phyloP scores from a whole-genome alignment of 2,888 invertebrate species.

The Drosophila parthenogenetica region DNA sequence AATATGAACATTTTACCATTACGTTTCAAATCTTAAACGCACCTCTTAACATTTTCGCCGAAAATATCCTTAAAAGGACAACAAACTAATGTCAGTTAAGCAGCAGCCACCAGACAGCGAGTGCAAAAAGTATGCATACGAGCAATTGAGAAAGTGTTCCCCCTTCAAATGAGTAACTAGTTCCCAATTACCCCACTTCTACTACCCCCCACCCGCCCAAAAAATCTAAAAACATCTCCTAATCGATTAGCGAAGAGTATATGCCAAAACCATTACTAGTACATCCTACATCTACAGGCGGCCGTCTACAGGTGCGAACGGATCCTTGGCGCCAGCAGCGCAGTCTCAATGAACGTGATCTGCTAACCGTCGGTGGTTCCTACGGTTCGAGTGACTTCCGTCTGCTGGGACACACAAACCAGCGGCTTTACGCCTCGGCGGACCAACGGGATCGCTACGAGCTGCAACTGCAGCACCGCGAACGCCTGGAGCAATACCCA shows the following conservation, averaged over 20 bases:
- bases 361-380: constrained; percentile 75
- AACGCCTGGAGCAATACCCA: constrained; percentile 82
- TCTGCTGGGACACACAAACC: constrained; percentile 77
- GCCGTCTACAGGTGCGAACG: constrained; percentile 78
- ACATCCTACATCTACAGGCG: constrained; percentile 76
- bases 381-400: constrained; percentile 76
- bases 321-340: constrained; percentile 83
- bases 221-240: not conserved
- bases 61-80: constrained; percentile 67
- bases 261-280: constrained; percentile 57
- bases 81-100: constrained; percentile 79
- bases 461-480: constrained; percentile 83
- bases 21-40: constrained; percentile 36
- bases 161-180: constrained; percentile 22
- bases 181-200: not conserved
- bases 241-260: constrained; percentile 36
- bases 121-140: constrained; percentile 26
- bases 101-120: constrained; percentile 40
- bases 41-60: constrained; percentile 44
- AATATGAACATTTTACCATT: constrained; percentile 16
- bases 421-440: constrained; percentile 82
- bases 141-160: constrained; percentile 36
- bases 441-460: constrained; percentile 82
- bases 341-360: constrained; percentile 83
- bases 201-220: not conserved